Percentiles rank a stretch among this genome's conserved stretches.
Evolutionary conservation across 1,140 invertebrate species (phyloP).

Genomic region (Phortica variegata): DNA sequence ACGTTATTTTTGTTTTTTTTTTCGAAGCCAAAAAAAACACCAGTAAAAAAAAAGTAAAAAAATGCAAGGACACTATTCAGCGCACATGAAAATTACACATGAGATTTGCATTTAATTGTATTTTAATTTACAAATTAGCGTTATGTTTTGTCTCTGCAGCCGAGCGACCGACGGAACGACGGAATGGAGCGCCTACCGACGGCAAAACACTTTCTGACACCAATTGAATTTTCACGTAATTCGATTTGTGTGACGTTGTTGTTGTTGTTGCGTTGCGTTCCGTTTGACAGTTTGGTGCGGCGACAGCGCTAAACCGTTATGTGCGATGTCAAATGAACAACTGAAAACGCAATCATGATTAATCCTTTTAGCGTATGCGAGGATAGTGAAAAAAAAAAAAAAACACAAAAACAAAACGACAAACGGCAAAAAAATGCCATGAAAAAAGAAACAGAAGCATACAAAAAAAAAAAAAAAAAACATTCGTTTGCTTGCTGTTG

Average conservation of each 20-base stretch:
- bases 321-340: slow-evolving; percentile 54
- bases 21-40: no score
- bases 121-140: slow-evolving; percentile 1
- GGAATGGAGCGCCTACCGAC: no score
- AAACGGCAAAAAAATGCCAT: no score
- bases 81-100: no score
- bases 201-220: no score
- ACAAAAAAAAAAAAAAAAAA: no score
- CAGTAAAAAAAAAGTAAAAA: neutral
- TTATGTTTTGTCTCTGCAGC: no score
- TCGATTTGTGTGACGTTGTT: no score
- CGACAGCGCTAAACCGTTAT: slow-evolving; percentile 47
- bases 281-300: neutral
- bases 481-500: no score
- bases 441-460: no score
- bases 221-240: slow-evolving; percentile 17
- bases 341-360: slow-evolving; percentile 50
- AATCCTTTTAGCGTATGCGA: slow-evolving; percentile 47
- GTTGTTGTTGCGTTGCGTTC: slow-evolving; percentile 4
- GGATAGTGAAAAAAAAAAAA: slow-evolving; percentile 19
- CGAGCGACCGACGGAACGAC: no score
- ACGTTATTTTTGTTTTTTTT: no score
- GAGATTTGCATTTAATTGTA: slow-evolving; percentile 60
- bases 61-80: neutral
- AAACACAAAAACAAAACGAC: slow-evolving; percentile 5